Base-by-base conservation (phyloP, 2,797 vertebrate species). In the Chrosomus eos region DNA sequence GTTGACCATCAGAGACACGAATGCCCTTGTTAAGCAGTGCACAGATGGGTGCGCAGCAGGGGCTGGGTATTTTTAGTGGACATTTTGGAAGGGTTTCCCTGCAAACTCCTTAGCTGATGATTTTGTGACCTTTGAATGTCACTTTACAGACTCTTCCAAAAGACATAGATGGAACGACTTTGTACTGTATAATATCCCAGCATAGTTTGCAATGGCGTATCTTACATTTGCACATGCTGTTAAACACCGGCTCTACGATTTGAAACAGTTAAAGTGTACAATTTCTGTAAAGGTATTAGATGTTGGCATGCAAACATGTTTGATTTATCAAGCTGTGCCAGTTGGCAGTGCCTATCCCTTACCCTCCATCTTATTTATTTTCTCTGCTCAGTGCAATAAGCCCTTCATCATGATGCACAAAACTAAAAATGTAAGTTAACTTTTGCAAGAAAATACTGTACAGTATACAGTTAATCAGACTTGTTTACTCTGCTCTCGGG, bases 21-120 rank as follows among this genome's bases (percentile, higher is more conserved):
- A 80, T 76, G 72, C 60, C 53, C 53, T 87, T 81, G 77, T 38
- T 51, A 19, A 55, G 38, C 23, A 21, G 64, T 33, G 79, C 60
- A 75, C 80, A 88, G 84, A 88, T 88, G 87, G 75, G 23, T 74
- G 51, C 77, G 5, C 81, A 76, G 81, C 77, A 43, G 84, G 76
- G 64, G 31, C 28, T 70, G 40, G 64, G 21, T 86, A 86, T 86
- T 86, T 80, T 75, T 80, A 80, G 75, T 19, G 19, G 5, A 31
- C 23, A 11, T 77, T 76, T 76, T 81, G 84, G 26, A 80, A 68
- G 78, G 70, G 64, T 55, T 77, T 67, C 51, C 64, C 51, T 76
- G 55, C 40, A 76, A 73, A 80, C 16, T 5, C 18, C 23, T 58
- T 13, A 67, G 68, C 21, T 80, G 53, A 83, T 68, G 60, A 75